These are phyloP conservation scores for Scaptomyza flava DNA, from an alignment of 2,888 invertebrate genomes.

Conservation along the genomic window DNA sequence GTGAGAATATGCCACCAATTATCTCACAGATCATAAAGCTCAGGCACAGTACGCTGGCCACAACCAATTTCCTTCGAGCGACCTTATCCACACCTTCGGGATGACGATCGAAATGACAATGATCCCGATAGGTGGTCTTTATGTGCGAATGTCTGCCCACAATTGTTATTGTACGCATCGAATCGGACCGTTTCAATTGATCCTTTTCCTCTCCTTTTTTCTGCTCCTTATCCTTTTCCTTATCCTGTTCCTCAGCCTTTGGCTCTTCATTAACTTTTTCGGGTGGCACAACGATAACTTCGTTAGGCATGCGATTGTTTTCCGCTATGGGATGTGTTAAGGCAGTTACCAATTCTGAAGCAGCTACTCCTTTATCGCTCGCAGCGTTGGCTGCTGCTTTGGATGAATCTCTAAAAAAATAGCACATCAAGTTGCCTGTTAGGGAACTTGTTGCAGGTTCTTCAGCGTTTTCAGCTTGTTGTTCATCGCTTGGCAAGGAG, in stretches of 20 bases:
- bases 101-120: constrained; percentile 47
- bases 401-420: neutral
- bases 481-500: neutral
- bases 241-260: neutral
- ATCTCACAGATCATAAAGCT: constrained; percentile 58
- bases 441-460: neutral
- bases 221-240: neutral
- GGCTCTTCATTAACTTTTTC: neutral
- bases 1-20: constrained; percentile 56
- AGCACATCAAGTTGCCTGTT: neutral
- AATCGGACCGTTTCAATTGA: constrained; percentile 34
- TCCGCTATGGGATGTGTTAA: neutral
- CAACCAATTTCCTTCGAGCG: constrained; percentile 54
- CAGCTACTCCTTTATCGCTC: neutral
- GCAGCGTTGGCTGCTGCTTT: neutral
- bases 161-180: constrained; percentile 54
- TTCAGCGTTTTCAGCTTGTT: neutral
- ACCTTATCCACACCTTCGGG: constrained; percentile 34
- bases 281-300: neutral
- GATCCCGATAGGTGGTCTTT: constrained; percentile 39
- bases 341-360: neutral
- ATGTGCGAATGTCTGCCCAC: constrained; percentile 45
- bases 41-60: constrained; percentile 54
- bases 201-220: neutral
- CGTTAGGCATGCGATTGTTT: neutral